Base-by-base conservation (phyloP, 2,113 vertebrate genomes). In the Mus pahari region DNA sequence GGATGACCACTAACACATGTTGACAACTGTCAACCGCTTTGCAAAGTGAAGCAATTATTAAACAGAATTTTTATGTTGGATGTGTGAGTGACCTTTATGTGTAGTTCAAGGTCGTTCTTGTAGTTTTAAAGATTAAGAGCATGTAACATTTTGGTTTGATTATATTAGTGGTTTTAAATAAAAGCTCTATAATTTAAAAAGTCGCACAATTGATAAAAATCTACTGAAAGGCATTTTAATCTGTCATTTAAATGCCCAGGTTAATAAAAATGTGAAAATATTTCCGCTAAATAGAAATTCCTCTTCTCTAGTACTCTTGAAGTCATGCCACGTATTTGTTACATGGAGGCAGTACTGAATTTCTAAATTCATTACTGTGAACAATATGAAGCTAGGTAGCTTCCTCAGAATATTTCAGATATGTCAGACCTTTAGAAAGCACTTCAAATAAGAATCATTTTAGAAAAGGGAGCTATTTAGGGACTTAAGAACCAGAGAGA, bases 21-120 rank as follows among this genome's bases (percentile, higher is more conserved):
- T 70, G 58, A 93, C 64, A 86, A 60, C 48, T 64, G 33, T 93
- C 66, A 81, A 96, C 58, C 50, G 28, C 86, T 86, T 74, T 89
- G 64, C 31, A 86, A 91, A 94, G 24, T 70, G n/a, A 81, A 55
- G 58, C 73, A 94, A 86, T 90, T 91, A 91, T 86, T 84, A 87
- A 92, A 39, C 55, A 89, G 55, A 7, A 64, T 77, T 91, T 90
- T 84, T 55, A 74, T 84, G 12, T 28, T 84, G 10, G 1, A 20
- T 58, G 17, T 81, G 8, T 55, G 53, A 75, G 10, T 62, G 55
- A 50, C 31, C 71, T 82, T 91, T 93, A 81, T 22, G 71, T 66
- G 22, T 77, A 58, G n/a, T 90, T 96, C 28, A 95, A 91, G 36
- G 92, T 26, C 36, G 50, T 11, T 7, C 26, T 79, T 86, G 8